These are phyloP conservation scores for Melitaea athalia DNA, from an alignment of 2,888 invertebrate genomes.

Conservation along the genomic window DNA sequence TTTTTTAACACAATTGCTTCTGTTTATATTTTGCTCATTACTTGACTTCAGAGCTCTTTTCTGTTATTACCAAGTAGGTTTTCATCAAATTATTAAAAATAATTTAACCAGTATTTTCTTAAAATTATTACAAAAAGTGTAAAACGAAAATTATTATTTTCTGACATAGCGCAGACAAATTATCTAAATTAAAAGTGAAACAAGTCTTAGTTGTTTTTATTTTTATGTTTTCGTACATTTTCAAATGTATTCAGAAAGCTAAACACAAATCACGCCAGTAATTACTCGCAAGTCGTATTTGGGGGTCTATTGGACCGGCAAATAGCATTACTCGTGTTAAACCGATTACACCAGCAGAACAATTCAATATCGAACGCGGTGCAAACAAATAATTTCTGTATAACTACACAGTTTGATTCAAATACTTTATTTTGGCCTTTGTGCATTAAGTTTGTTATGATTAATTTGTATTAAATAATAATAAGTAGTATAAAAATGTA, in stretches of 20 bases:
- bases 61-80: no score
- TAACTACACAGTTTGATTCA: not conserved
- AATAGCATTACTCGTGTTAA: conserved; percentile 65
- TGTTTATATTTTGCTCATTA: no score
- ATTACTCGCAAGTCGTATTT: conserved; percentile 44
- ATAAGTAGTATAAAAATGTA: not conserved
- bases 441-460: not conserved
- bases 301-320: conserved; percentile 54
- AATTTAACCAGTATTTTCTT: no score
- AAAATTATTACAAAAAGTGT: no score
- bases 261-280: conserved; percentile 43
- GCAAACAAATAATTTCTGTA: conserved; percentile 33
- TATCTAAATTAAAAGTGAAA: no score
- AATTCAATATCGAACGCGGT: conserved; percentile 46
- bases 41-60: no score
- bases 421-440: conserved; percentile 3
- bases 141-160: no score
- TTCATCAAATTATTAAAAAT: no score
- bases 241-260: conserved; percentile 21
- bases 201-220: no score
- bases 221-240: not conserved
- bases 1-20: no score
- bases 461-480: not conserved
- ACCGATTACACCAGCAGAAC: conserved; percentile 58
- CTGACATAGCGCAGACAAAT: no score